A percentile compares a stretch with the other conserved stretches of the same genome.
Conservation (phyloP, 2,888 invertebrate genomes). For the Lepas anatifera region DNA sequence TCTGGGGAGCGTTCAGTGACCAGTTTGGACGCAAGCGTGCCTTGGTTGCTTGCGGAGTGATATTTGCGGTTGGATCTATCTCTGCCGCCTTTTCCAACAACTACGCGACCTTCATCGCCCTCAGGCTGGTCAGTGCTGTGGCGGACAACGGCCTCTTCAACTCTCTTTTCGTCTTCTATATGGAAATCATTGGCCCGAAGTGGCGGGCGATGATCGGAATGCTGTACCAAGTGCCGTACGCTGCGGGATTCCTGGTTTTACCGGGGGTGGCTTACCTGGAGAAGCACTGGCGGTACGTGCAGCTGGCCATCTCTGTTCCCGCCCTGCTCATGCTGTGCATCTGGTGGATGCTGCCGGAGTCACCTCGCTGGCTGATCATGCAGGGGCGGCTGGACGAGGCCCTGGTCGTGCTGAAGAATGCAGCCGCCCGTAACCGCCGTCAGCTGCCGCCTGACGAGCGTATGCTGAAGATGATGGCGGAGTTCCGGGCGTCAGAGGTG, state of each 20-base stretch:
- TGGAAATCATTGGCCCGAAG: conserved; percentile 48
- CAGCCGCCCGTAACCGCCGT: conserved; percentile 42
- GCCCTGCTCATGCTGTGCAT: conserved; percentile 44
- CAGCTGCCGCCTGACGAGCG: conserved; percentile 18
- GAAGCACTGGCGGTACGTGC: conserved; percentile 53
- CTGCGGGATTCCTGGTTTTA: conserved; percentile 52
- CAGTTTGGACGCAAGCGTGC: conserved; percentile 24
- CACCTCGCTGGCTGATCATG: conserved; percentile 63
- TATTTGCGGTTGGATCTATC: conserved; percentile 25
- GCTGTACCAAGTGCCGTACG: conserved; percentile 57
- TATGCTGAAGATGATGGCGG: conserved; percentile 14
- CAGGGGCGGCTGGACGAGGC: conserved; percentile 51
- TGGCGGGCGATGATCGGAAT: conserved; percentile 48
- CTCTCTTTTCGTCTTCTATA: conserved; percentile 27
- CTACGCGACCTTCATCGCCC: conserved; percentile 24
- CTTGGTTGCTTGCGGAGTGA: conserved; percentile 23
- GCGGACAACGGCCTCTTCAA: conserved; percentile 20
- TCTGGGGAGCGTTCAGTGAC: conserved; percentile 24
- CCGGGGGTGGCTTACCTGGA: conserved; percentile 50
- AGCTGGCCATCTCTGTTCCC: conserved; percentile 52
- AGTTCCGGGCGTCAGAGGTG: background rate
- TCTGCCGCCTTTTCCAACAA: conserved; percentile 22
- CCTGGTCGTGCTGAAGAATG: conserved; percentile 46
- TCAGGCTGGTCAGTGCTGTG: conserved; percentile 22
- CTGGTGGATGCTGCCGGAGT: conserved; percentile 56